phyloP scores from a whole-genome alignment of 2,113 vertebrate genomes.

The Eudorcas thomsonii region DNA sequence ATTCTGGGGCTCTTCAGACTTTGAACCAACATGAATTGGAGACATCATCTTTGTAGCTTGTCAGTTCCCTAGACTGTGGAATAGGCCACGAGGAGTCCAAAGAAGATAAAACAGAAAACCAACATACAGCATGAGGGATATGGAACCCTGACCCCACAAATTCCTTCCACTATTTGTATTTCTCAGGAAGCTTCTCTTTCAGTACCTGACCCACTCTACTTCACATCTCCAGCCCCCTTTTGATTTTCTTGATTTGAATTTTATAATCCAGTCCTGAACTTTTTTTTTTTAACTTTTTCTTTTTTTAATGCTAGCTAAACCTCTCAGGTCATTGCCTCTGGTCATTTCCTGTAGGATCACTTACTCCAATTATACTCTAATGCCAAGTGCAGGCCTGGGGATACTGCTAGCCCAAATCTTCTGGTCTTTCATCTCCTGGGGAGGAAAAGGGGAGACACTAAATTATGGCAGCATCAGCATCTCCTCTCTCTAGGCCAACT shows the following conservation, averaged over 20 bases:
- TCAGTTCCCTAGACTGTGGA: background rate
- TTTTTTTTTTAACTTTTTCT: background rate
- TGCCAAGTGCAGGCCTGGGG: background rate
- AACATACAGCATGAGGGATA: background rate
- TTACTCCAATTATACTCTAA: no score
- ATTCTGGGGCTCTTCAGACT: background rate
- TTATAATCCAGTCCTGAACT: background rate
- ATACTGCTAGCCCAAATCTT: no score
- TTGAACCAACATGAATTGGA: background rate
- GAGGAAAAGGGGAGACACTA: rapidly evolving
- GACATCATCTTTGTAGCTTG: background rate
- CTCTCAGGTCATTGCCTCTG: background rate
- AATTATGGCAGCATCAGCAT: rapidly evolving
- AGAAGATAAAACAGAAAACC: background rate
- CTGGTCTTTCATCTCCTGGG: background rate
- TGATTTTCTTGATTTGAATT: background rate
- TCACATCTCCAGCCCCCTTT: background rate
- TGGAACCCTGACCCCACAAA: background rate
- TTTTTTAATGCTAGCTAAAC: background rate
- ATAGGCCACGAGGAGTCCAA: background rate
- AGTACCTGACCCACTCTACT: background rate
- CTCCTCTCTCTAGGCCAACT: no score
- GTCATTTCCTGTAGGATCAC: background rate
- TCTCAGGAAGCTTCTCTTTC: background rate
- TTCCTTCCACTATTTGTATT: background rate